Evolutionary conservation across 2,888 invertebrate species (phyloP), one percentile per base, ranked within the genome.

Genomic region (Lasioglossum oenotherae): DNA sequence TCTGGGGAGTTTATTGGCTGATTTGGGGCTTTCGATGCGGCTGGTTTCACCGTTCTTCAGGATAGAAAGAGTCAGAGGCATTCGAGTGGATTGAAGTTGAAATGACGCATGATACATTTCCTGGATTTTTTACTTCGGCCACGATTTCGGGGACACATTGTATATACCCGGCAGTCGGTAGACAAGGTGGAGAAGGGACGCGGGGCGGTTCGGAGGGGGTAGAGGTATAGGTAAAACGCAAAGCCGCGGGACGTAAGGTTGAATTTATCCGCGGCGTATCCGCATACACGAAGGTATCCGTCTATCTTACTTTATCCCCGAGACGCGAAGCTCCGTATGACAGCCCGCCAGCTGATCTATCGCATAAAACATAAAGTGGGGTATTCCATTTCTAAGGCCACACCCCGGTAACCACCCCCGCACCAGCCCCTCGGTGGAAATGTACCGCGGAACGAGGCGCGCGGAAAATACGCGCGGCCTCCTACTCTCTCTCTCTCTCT

Each of bases 281-380:
- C 92, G 91, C 92, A 91, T 91, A 92, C 91, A 91, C 91, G 90
- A 92, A 92, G 93, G 91, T 93, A 94, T 94, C 93, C 94, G 95
- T 95, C 94, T 94, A 94, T 95, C 95, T 94, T 94, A 93, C 94
- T 95, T 95, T 94, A 95, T 94, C 93, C 94, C 93, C 91, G 92
- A 93, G 91, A 94, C 92, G 93, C 93, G 92, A 92, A 89, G 91
- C 92, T 90, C 91, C 93, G 93, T 95, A 94, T 93, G 94, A 94
- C 94, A 94, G 93, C 93, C 91, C 91, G 92, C 94, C 92, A 93
- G 94, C 94, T 95, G 94, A 95, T 95, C 95, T 94, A 95, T 95
- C 94, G 94, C 94, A 94, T 94, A 94, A 95, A 95, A 94, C 94
- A 94, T 94, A 94, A 94, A 94, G 94, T 93, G 93, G 94, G 93